Percentiles rank a stretch among this genome's conserved stretches.
phyloP scores from a whole-genome alignment of 2,888 invertebrate species.

The Notocelia uddmanniana region DNA sequence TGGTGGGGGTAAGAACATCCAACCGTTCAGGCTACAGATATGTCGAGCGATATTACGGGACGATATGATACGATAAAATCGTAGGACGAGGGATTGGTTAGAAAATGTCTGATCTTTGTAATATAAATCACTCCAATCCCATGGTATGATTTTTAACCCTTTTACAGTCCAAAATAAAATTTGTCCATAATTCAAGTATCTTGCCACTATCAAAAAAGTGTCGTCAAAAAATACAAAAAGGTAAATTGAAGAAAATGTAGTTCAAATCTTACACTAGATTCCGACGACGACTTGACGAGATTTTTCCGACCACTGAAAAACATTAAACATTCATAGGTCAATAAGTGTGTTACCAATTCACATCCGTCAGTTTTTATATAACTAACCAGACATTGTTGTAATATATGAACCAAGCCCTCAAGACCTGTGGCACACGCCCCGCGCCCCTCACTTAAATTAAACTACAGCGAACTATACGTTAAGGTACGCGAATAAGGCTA shows the following conservation, averaged over 20 bases:
- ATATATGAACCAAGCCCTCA: background rate
- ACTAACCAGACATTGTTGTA: background rate
- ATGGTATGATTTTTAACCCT: background rate
- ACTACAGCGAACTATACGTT: slow-evolving; percentile 45
- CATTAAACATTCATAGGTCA: no score
- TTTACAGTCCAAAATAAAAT: no score
- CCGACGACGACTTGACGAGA: no score
- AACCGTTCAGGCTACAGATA: slow-evolving; percentile 51
- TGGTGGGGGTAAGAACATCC: slow-evolving; percentile 9
- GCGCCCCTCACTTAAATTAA: slow-evolving; percentile 16
- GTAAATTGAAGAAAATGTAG: no score
- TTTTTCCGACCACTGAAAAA: no score
- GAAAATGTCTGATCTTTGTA: background rate
- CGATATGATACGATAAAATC: slow-evolving; percentile 51
- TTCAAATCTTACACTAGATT: no score
- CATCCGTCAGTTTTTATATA: background rate
- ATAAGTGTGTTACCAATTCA: no score
- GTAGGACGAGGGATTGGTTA: slow-evolving; percentile 11
- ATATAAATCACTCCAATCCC: background rate
- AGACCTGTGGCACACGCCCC: slow-evolving; percentile 3
- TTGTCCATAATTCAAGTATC: no score
- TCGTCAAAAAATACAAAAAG: no score
- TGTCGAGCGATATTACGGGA: slow-evolving; percentile 56
- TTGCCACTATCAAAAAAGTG: no score
- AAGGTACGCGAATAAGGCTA: slow-evolving; percentile 54